Conservation (phyloP, 1,140 invertebrate species). For the Trichonephila clavata region DNA sequence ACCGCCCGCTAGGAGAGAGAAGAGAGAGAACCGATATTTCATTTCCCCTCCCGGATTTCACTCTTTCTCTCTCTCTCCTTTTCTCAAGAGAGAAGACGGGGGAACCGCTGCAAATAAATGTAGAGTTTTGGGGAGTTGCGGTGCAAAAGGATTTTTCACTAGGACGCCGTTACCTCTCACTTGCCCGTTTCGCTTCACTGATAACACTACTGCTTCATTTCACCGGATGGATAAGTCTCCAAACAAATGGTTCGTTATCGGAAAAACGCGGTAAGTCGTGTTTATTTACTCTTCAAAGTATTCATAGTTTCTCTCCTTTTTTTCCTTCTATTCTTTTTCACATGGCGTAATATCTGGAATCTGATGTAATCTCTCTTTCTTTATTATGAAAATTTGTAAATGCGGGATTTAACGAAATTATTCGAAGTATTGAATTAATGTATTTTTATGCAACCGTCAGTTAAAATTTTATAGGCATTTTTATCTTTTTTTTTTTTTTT, state of each 20-base stretch:
- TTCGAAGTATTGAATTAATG: not conserved
- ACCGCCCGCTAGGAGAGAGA: not conserved
- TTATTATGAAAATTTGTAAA: too few relatives aligned
- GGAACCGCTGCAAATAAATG: slow-evolving; percentile 66
- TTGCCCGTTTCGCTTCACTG: slow-evolving; percentile 29
- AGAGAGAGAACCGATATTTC: slow-evolving; percentile 58
- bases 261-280: slow-evolving; percentile 54
- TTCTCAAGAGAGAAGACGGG: not conserved
- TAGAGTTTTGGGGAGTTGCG: slow-evolving; percentile 38
- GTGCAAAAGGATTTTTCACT: slow-evolving; percentile 8
- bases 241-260: slow-evolving; percentile 68
- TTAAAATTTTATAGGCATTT: not conserved
- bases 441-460: not conserved
- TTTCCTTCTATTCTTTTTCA: not conserved
- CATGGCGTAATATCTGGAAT: not conserved
- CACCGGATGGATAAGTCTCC: slow-evolving; percentile 62
- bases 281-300: slow-evolving; percentile 14
- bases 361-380: too few relatives aligned
- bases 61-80: slow-evolving; percentile 30
- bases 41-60: slow-evolving; percentile 37
- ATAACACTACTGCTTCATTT: not conserved
- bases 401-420: too few relatives aligned
- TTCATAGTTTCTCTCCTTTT: not conserved
- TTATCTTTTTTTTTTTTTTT: too few relatives aligned
- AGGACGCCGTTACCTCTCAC: slow-evolving; percentile 9